A percentile compares a stretch with the other conserved stretches of the same genome.
phyloP scores from a whole-genome alignment of 2,888 invertebrate species.

The Epirrhoe tristata region DNA sequence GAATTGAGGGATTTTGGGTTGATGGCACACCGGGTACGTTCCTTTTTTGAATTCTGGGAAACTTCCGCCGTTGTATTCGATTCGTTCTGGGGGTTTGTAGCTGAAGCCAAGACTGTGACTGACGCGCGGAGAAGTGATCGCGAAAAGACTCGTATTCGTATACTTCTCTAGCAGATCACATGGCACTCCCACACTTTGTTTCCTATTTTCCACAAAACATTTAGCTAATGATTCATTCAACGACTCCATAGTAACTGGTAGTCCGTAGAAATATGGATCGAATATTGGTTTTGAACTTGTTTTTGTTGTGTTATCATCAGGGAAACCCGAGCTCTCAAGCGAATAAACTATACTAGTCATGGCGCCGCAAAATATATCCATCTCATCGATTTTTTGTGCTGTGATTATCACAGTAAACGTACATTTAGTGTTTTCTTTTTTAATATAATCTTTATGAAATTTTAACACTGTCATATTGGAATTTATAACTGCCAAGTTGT shows the following conservation, averaged over 20 bases:
- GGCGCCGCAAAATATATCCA: conserved; percentile 9
- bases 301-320: background rate
- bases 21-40: conserved; percentile 15
- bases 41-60: background rate
- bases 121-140: background rate
- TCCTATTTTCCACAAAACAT: conserved; percentile 9
- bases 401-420: background rate
- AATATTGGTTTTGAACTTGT: background rate
- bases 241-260: background rate
- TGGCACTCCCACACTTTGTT: background rate
- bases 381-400: background rate
- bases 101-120: background rate
- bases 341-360: conserved; percentile 4
- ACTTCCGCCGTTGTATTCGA: background rate
- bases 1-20: conserved; percentile 14
- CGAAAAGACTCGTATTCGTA: background rate
- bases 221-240: background rate
- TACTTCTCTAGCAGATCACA: conserved; percentile 18
- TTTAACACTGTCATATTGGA: background rate
- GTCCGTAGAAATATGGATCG: background rate
- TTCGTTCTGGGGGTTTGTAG: conserved; percentile 9
- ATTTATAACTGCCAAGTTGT: conserved; percentile 14
- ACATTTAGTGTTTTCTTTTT: background rate
- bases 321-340: background rate
- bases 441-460: background rate